Conservation (phyloP, 2,113 vertebrate genomes). For the Platanista minor region DNA sequence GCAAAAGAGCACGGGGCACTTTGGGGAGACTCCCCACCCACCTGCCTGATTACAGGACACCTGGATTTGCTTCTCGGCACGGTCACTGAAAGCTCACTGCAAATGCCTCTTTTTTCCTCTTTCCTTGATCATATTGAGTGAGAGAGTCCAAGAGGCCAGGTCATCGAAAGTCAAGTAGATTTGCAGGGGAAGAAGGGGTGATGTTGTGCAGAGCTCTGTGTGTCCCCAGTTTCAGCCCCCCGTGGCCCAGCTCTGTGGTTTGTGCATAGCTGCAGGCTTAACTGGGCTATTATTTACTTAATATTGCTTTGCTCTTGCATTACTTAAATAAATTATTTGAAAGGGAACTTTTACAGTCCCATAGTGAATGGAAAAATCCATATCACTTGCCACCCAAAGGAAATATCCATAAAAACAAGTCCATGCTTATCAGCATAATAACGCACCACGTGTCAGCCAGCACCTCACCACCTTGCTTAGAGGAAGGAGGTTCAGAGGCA, state of each 20-base stretch:
- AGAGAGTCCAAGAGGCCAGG: neutral
- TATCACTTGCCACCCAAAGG: neutral
- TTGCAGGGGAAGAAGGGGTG: neutral
- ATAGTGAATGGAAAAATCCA: neutral
- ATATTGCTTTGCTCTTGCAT: neutral
- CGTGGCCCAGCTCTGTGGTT: too few relatives aligned
- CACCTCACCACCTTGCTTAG: neutral
- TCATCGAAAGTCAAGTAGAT: neutral
- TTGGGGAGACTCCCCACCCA: neutral
- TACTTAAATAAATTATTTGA: neutral
- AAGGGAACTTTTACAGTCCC: neutral
- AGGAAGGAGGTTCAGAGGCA: neutral
- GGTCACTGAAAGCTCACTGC: neutral
- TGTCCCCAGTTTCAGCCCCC: neutral
- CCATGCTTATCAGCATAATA: neutral
- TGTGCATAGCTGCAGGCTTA: neutral
- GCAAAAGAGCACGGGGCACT: neutral
- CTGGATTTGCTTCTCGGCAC: neutral
- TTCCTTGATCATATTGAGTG: neutral
- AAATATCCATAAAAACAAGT: neutral
- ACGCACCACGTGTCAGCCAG: accelerated
- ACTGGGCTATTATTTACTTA: neutral
- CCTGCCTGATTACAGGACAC: neutral
- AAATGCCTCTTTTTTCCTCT: neutral
- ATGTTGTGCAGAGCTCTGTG: accelerated